A percentile compares a stretch with the other conserved stretches of the same genome.
These are phyloP conservation scores for Odontamblyopus lacepedii DNA, from an alignment of 2,797 vertebrate genomes.

Conservation along the genomic window DNA sequence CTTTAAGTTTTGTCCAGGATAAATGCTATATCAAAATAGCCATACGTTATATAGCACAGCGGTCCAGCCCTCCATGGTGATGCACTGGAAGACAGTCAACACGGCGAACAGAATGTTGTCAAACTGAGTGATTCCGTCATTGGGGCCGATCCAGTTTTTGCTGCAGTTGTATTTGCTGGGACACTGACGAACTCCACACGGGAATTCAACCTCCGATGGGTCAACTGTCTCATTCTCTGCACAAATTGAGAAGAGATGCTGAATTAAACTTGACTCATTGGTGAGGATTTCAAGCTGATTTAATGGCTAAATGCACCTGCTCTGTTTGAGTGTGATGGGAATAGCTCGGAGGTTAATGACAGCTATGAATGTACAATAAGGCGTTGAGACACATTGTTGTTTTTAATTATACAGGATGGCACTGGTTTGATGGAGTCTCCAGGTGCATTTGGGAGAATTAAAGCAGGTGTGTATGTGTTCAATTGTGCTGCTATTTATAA, in stretches of 20 bases:
- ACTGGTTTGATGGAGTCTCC: slow-evolving; percentile 44
- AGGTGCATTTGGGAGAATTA: slow-evolving; percentile 40
- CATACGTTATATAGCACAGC: slow-evolving; percentile 94
- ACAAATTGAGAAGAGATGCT: slow-evolving; percentile 6
- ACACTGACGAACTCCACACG: slow-evolving; percentile 88
- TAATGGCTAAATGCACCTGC: not conserved
- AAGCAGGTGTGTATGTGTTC: slow-evolving; percentile 4
- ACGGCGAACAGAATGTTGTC: slow-evolving; percentile 99
- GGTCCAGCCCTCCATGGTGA: slow-evolving; percentile 99
- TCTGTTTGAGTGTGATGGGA: slow-evolving; percentile 23
- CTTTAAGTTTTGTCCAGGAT: no score
- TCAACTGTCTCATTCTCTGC: slow-evolving; percentile 76
- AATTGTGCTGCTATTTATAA: slow-evolving; percentile 16
- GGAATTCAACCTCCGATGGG: slow-evolving; percentile 86
- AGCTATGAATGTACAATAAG: slow-evolving; percentile 53
- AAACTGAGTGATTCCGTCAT: slow-evolving; percentile 97
- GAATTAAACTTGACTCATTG: not conserved
- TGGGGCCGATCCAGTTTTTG: slow-evolving; percentile 91
- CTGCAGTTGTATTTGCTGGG: slow-evolving; percentile 85
- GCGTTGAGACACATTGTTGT: slow-evolving; percentile 31
- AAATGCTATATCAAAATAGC: not conserved
- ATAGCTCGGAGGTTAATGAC: slow-evolving; percentile 47
- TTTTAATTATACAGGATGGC: slow-evolving; percentile 52
- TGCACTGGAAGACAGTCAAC: slow-evolving; percentile 98
- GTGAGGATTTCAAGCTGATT: not conserved